phyloP scores from a whole-genome alignment of 2,797 vertebrate genomes.

The Ispidina picta region DNA sequence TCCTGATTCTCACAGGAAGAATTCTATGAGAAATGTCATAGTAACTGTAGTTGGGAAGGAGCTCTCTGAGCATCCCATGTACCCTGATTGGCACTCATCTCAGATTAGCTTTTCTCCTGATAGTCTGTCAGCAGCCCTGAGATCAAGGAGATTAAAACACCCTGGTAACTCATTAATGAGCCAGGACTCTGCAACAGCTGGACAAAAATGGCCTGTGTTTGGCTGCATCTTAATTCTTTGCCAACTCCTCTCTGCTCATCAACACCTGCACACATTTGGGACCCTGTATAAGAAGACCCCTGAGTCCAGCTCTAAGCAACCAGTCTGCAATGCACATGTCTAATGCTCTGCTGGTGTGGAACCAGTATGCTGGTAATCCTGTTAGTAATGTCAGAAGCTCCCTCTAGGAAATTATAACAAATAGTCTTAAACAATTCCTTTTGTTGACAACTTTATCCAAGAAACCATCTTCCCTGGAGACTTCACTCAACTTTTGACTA shows the following conservation, averaged over 20 bases:
- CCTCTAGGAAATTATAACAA: conserved; percentile 68
- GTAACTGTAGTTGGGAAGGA: not conserved
- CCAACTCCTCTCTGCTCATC: conserved; percentile 33
- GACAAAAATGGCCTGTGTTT: not conserved
- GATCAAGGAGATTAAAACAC: conserved; percentile 46
- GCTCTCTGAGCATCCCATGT: not conserved
- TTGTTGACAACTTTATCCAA: conserved; percentile 77
- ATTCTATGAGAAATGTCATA: not conserved
- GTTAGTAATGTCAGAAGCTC: conserved; percentile 63
- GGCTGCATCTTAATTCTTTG: conserved; percentile 24
- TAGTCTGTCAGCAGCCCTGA: conserved; percentile 26
- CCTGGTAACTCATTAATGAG: conserved; percentile 15
- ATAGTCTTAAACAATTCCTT: conserved; percentile 73
- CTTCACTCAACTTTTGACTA: conserved; percentile 72
- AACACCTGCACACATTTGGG: conserved; percentile 48
- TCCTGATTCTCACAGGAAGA: conserved; percentile 16
- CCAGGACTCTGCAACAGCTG: conserved; percentile 20
- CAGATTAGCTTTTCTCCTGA: conserved; percentile 34
- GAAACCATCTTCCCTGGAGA: conserved; percentile 73
- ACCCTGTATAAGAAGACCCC: conserved; percentile 23
- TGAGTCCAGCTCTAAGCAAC: conserved; percentile 59
- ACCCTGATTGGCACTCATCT: not conserved
- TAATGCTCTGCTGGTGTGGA: conserved; percentile 54
- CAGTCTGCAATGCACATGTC: conserved; percentile 35
- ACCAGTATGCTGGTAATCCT: conserved; percentile 61